Conservation (phyloP, 1,140 invertebrate genomes). For the Eriosoma lanigerum region DNA sequence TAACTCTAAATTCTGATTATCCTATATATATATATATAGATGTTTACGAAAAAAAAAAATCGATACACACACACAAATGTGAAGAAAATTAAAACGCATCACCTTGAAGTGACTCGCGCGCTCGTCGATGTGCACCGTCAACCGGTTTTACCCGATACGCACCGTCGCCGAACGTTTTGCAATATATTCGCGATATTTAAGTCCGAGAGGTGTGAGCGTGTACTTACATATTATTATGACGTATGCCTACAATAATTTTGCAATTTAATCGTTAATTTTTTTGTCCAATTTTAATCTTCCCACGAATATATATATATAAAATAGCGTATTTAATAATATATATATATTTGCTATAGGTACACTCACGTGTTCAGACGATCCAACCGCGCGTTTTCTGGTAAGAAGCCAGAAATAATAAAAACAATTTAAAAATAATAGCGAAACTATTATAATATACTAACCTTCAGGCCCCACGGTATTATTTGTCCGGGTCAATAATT, state of each 20-base stretch:
- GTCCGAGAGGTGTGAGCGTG: background rate
- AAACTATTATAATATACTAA: no score
- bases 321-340: background rate
- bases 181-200: background rate
- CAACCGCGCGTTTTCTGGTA: slow-evolving; percentile 16
- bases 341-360: no score
- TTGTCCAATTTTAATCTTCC: slow-evolving; percentile 31
- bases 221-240: background rate
- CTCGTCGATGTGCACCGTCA: slow-evolving; percentile 25
- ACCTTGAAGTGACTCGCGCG: slow-evolving; percentile 37
- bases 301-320: background rate
- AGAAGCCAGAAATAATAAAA: slow-evolving; percentile 20
- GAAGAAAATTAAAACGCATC: slow-evolving; percentile 45
- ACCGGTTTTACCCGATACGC: slow-evolving; percentile 35
- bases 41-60: slow-evolving; percentile 14
- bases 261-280: slow-evolving; percentile 19
- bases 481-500: no score
- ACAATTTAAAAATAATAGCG: no score
- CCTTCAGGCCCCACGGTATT: no score
- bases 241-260: slow-evolving; percentile 45
- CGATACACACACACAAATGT: background rate
- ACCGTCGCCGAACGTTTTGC: slow-evolving; percentile 33
- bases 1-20: no score
- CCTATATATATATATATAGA: no score
- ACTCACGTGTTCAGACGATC: background rate